Evolutionary conservation across 2,797 vertebrate genomes (phyloP), one percentile per base, ranked within the genome.

Genomic region (Heterohyrax brucei): DNA sequence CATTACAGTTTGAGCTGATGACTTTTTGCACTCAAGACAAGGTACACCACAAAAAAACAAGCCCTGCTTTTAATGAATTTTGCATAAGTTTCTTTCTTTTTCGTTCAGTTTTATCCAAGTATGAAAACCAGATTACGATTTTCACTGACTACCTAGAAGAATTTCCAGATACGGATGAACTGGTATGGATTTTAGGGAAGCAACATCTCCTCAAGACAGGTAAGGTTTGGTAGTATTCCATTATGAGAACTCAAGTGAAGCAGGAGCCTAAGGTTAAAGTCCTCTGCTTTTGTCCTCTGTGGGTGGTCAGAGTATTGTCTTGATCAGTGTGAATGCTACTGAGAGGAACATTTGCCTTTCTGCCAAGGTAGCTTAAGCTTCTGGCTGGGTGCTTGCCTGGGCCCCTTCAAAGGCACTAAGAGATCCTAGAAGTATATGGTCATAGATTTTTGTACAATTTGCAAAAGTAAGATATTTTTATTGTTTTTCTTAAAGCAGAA

Each of bases 81-180:
- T 93, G 50, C 77, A 95, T 75, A 96, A 30, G 39, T 88, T 80
- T 95, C 12, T 97, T 78, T 94, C 10, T 5, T 98, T 96, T 87
- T 87, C 96, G 77, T 98, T 85, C 95, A 99, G 98, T 99, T 98
- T 98, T 99, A 93, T 99, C 98, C 96, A 99, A 98, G 97, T 99
- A 99, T 99, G 98, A 99, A 98, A 98, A 98, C 96, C 98, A 99
- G 96, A 98, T 99, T 98, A 98, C 98, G 97, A 96, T 98, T 97
- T 98, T 99, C 93, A 98, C 98, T 83, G 99, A 99, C 93, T 99
- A 98, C 97, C 97, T 99, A 97, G 99, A 99, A 98, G 99, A 99
- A 96, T 98, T 99, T 93, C 99, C 99, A 53, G 99, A 99, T 97
- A 98, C 99, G 30, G 98, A 99, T 84, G 99, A 99, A 26, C 98